Evolutionary conservation across 1,140 invertebrate species (phyloP).

Genomic region (Lordiphosa stackelbergi): DNA sequence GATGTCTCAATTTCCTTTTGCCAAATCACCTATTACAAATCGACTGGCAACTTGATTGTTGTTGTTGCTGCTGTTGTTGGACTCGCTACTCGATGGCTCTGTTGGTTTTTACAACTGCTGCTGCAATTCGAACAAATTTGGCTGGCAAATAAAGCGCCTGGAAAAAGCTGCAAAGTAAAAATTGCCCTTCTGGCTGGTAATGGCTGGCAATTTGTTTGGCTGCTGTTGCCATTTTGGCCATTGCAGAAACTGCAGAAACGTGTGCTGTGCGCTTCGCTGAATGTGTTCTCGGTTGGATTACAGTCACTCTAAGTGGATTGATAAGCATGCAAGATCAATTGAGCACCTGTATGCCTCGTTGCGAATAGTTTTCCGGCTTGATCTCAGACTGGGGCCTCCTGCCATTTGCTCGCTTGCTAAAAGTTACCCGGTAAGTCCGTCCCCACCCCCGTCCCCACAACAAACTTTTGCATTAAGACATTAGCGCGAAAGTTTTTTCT

Average conservation of each 20-base stretch:
- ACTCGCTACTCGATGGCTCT: conserved; percentile 39
- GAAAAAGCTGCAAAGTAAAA: conserved; percentile 66
- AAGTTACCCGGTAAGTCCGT: conserved; percentile 45
- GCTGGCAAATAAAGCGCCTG: conserved; percentile 69
- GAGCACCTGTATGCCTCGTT: conserved; percentile 50
- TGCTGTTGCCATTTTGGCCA: conserved; percentile 39
- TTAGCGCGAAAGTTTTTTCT: conserved; percentile 70
- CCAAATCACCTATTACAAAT: conserved; percentile 75
- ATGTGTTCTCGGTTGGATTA: conserved; percentile 12
- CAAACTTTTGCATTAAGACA: conserved; percentile 76
- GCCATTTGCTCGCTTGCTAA: conserved; percentile 62
- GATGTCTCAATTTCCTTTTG: conserved; percentile 74
- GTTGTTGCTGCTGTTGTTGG: conserved; percentile 17
- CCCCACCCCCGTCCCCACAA: conserved; percentile 27
- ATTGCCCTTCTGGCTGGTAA: conserved; percentile 72
- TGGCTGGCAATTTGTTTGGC: conserved; percentile 71
- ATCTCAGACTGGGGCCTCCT: conserved; percentile 33
- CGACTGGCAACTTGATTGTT: conserved; percentile 45
- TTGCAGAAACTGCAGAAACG: conserved; percentile 54
- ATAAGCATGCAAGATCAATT: conserved; percentile 32
- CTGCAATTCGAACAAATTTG: conserved; percentile 72
- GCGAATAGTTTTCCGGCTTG: conserved; percentile 26
- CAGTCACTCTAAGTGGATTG: conserved; percentile 21
- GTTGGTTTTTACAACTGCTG: conserved; percentile 65
- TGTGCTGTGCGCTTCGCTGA: conserved; percentile 19